Percentiles rank a stretch among this genome's conserved stretches.
phyloP scores from a whole-genome alignment of 2,797 vertebrate genomes.

The Paratrypauchen microcephalus region DNA sequence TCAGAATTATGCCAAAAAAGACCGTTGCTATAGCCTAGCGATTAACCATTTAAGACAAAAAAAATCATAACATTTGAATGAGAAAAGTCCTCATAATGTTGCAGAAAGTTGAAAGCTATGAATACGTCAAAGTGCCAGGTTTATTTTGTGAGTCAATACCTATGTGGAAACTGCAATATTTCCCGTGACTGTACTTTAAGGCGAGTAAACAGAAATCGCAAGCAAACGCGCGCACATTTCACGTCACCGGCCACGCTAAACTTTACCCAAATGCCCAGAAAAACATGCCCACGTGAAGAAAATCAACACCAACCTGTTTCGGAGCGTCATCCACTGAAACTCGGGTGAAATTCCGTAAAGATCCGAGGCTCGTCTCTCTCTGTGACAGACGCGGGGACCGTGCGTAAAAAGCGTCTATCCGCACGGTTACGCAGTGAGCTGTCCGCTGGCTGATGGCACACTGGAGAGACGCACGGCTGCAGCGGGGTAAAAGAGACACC shows the following conservation, averaged over 20 bases:
- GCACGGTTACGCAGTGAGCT: constrained; percentile 50
- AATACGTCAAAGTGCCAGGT: no score
- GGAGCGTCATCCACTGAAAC: constrained; percentile 29
- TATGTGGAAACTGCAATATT: not conserved
- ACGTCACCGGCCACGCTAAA: not conserved
- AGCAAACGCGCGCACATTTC: not conserved
- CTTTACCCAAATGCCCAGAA: constrained; percentile 1
- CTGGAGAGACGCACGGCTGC: constrained; percentile 37
- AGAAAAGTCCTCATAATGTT: no score
- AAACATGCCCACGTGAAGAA: not conserved
- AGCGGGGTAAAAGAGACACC: constrained; percentile 35
- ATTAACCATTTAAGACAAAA: no score
- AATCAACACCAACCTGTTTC: constrained; percentile 43
- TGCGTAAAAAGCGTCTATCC: constrained; percentile 14
- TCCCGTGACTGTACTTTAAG: not conserved
- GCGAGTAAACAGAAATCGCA: not conserved
- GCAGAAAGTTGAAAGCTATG: no score
- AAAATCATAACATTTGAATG: no score
- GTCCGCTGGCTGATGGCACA: constrained; percentile 46
- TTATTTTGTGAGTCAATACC: not conserved
- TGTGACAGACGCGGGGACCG: constrained; percentile 22
- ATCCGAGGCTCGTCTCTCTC: constrained; percentile 11
- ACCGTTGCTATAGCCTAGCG: no score
- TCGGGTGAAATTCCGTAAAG: constrained; percentile 23
- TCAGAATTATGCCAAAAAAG: no score